Percentiles rank a stretch among this genome's conserved stretches.
Conservation (phyloP, 2,888 invertebrate genomes). For the Agriopis leucophaearia region DNA sequence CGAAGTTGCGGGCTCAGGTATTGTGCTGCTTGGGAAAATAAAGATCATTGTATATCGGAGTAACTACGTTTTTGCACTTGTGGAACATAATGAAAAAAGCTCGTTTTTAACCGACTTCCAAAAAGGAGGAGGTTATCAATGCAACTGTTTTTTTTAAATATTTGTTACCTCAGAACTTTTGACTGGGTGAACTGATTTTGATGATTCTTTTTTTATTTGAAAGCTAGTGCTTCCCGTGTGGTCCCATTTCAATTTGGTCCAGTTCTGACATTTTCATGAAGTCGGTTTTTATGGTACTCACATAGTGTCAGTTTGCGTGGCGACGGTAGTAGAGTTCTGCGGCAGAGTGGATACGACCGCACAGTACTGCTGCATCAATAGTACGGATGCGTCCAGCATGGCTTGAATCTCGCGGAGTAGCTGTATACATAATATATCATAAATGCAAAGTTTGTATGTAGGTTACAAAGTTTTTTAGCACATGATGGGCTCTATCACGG, state of each 20-base stretch:
- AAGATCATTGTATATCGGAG: background rate
- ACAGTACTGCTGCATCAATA: conserved; percentile 97
- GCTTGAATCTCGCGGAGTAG: conserved; percentile 94
- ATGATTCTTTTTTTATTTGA: too few species aligned
- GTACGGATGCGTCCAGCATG: conserved; percentile 96
- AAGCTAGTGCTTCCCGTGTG: too few species aligned
- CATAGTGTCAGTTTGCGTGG: conserved; percentile 76
- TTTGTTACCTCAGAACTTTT: too few species aligned
- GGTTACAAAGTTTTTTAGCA: background rate
- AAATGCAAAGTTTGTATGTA: conserved; percentile 39
- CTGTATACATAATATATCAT: conserved; percentile 58
- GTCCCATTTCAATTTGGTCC: too few species aligned
- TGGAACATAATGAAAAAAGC: too few species aligned
- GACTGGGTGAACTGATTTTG: too few species aligned
- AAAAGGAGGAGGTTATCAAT: too few species aligned
- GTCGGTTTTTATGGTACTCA: conserved; percentile 51
- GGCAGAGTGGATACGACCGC: conserved; percentile 87
- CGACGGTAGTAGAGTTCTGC: conserved; percentile 71
- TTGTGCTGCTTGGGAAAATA: conserved; percentile 11
- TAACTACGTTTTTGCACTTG: too few species aligned
- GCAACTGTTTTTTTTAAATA: too few species aligned
- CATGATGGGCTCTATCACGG: too few species aligned
- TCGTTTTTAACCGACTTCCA: too few species aligned
- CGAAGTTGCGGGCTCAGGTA: conserved; percentile 29
- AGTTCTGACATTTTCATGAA: too few species aligned